A percentile compares a stretch with the other conserved stretches of the same genome.
Conservation (phyloP, 2,113 vertebrate genomes). For the Petromus typicus region DNA sequence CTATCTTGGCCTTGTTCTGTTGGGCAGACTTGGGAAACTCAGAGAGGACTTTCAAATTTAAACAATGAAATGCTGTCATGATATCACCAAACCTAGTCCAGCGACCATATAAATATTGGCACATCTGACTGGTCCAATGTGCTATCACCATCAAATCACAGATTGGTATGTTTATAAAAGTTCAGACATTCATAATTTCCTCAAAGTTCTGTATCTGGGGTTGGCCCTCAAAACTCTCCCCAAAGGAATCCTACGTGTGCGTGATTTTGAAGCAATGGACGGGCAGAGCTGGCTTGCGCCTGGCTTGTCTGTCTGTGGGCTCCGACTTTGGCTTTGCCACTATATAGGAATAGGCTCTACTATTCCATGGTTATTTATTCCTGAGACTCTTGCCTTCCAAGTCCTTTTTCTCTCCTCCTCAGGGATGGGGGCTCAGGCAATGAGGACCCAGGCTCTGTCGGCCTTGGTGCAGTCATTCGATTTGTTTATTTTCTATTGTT, state of each 20-base stretch:
- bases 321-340: not conserved
- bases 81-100: not conserved
- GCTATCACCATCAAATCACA: not conserved
- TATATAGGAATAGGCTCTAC: not conserved
- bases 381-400: not conserved
- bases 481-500: slow-evolving; percentile 46
- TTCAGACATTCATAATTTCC: not conserved
- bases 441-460: not conserved
- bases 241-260: not conserved
- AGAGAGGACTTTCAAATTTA: slow-evolving; percentile 42
- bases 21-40: not conserved
- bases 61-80: not conserved
- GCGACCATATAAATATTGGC: not conserved
- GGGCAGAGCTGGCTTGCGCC: not conserved
- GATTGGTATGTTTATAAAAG: not conserved
- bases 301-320: rapidly evolving
- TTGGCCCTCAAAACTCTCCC: not conserved
- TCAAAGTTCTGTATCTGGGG: not conserved
- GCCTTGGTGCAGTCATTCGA: not conserved
- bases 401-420: not conserved
- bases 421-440: not conserved
- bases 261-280: rapidly evolving
- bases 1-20: not conserved
- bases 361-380: not conserved
- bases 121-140: not conserved